Percentiles rank a stretch among this genome's conserved stretches.
Evolutionary conservation across 2,888 invertebrate species (phyloP).

Genomic region (Pseudeuparius sepicola): DNA sequence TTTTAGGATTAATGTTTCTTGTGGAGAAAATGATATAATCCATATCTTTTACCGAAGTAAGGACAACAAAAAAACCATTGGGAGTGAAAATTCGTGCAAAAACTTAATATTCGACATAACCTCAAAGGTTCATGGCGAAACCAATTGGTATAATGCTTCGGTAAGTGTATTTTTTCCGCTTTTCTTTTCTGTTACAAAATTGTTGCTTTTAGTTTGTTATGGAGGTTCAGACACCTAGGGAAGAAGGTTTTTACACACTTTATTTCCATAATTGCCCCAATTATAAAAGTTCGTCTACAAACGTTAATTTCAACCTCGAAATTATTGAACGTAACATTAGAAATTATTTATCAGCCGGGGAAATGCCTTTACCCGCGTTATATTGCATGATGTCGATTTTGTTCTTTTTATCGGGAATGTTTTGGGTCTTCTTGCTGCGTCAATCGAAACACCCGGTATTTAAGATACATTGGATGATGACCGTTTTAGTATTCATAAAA

Average conservation of each 20-base stretch:
- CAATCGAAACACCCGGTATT: slow-evolving; percentile 67
- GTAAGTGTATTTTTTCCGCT: slow-evolving; percentile 38
- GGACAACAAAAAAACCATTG: slow-evolving; percentile 28
- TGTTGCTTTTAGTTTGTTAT: slow-evolving; percentile 58
- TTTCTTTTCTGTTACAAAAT: slow-evolving; percentile 17
- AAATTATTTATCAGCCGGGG: slow-evolving; percentile 89
- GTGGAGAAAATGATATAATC: too few relatives aligned
- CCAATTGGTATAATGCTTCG: slow-evolving; percentile 54
- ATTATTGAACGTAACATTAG: slow-evolving; percentile 83
- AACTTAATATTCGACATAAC: slow-evolving; percentile 47
- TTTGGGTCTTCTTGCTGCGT: slow-evolving; percentile 85
- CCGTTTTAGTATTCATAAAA: slow-evolving; percentile 83
- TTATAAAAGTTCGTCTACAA: slow-evolving; percentile 42
- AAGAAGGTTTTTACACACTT: slow-evolving; percentile 89
- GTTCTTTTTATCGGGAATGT: slow-evolving; percentile 79
- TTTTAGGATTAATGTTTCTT: too few relatives aligned
- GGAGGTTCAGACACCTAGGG: slow-evolving; percentile 60
- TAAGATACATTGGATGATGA: slow-evolving; percentile 96
- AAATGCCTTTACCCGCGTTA: slow-evolving; percentile 88
- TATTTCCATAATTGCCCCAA: slow-evolving; percentile 92
- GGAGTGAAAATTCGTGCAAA: slow-evolving; percentile 24
- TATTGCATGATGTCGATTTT: slow-evolving; percentile 87
- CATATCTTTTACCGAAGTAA: slow-evolving; percentile 52
- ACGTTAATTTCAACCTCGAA: slow-evolving; percentile 64
- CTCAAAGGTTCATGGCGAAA: slow-evolving; percentile 43